Evolutionary conservation across 2,888 invertebrate genomes (phyloP).

Genomic region (Scaptomyza flava): DNA sequence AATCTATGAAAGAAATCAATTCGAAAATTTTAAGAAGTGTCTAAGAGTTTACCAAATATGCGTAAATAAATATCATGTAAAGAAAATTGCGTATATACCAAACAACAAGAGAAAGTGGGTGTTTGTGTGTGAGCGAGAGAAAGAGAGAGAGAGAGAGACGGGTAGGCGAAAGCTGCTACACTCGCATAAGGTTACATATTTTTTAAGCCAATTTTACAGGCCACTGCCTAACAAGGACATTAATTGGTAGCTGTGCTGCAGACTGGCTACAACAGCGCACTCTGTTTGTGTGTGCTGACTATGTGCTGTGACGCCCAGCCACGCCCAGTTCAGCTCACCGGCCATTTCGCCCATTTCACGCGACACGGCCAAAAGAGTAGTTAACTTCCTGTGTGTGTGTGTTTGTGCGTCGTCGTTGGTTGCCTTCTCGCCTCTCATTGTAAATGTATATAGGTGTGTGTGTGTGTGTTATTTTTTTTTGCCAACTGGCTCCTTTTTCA

Average conservation of each 20-base stretch:
- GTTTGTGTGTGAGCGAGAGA: no score
- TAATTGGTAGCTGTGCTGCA: constrained; percentile 79
- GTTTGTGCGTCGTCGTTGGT: constrained; percentile 13
- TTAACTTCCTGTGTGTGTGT: constrained; percentile 59
- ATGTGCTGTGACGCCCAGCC: constrained; percentile 27
- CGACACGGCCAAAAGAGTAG: constrained; percentile 74
- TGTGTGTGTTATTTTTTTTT: constrained; percentile 41
- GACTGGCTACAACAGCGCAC: constrained; percentile 21
- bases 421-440: constrained; percentile 9
- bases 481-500: constrained; percentile 66
- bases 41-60: no score
- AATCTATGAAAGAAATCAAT: no score
- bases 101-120: neutral
- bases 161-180: constrained; percentile 4
- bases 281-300: constrained; percentile 6
- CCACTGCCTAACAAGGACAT: constrained; percentile 82
- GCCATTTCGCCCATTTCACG: constrained; percentile 44
- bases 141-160: no score
- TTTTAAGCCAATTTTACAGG: constrained; percentile 81
- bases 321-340: constrained; percentile 35
- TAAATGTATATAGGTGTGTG: constrained; percentile 15
- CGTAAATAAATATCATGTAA: neutral
- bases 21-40: no score
- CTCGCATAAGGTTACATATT: constrained; percentile 79
- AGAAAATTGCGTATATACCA: constrained; percentile 41